Base-by-base conservation (phyloP, 1,140 invertebrate genomes). In the Drosophila kikkawai region DNA sequence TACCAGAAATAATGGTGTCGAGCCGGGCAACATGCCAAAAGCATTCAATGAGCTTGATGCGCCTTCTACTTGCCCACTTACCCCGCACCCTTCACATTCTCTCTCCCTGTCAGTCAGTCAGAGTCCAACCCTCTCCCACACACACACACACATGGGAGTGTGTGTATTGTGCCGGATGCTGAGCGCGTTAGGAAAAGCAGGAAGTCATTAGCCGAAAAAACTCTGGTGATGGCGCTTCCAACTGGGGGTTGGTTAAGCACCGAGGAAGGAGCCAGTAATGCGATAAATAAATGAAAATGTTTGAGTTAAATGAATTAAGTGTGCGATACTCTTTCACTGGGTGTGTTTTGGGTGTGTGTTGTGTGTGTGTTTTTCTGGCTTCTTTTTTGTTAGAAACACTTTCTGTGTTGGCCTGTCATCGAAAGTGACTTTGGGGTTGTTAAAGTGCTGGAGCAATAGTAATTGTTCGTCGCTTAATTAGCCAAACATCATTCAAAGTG, bases 251-350 rank as follows among this genome's bases (percentile, higher is more conserved):
- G 65, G 45, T 56, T 44, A 12, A 48, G 42, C 51, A 37, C 8
- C 50, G 9, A 19, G 61, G 37, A 42, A 48, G 66, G 50, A 67
- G 61, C 48, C 74, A 81, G 82, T 84, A 88, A 88, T 88, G 85
- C 80, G 85, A 88, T 88, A 88, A 88, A 88, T 88, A 88, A 88
- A 88, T 88, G 84, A 88, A 88, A 88, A 88, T 90, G 84, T 88
- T 88, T 88, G 84, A 88, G 85, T 84, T 88, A 88, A 88, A 88
- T 88, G 85, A 88, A 88, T 88, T 88, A 88, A 88, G 84, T 88
- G 84, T 84, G 74, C 63, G 84, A 88, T 84, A 88, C 85, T 68
- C 80, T 48, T 47, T 1, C 9, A 13, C 44, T 41, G 26, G 45
- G 60, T 53, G 45, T 36, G 57, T 68, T 29, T 22, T 32, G 48